phyloP scores from a whole-genome alignment of 1,140 invertebrate species.

The Pseudomyrmex gracilis region DNA sequence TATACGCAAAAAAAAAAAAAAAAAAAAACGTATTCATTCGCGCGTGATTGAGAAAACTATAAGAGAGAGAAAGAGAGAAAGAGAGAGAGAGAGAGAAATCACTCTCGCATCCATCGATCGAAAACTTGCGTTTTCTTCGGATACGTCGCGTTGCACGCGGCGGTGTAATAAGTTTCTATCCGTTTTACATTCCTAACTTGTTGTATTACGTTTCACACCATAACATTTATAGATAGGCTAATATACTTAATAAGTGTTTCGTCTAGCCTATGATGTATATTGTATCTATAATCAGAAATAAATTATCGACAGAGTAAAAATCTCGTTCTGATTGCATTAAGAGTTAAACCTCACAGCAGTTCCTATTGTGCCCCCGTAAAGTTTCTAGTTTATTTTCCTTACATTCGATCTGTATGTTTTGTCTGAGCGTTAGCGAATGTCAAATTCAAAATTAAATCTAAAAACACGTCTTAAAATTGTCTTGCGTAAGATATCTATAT shows the following conservation, averaged over 20 bases:
- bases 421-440: background rate
- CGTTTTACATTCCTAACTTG: slow-evolving; percentile 67
- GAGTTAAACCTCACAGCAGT: background rate
- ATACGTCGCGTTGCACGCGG: slow-evolving; percentile 52
- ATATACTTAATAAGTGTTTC: slow-evolving; percentile 81
- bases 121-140: slow-evolving; percentile 52
- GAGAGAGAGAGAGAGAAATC: slow-evolving; percentile 4
- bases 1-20: background rate
- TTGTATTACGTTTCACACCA: slow-evolving; percentile 68
- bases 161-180: slow-evolving; percentile 59
- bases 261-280: slow-evolving; percentile 83
- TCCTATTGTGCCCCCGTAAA: background rate
- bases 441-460: no score
- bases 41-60: background rate
- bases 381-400: no score
- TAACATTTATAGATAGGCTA: slow-evolving; percentile 79
- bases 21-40: slow-evolving; percentile 1
- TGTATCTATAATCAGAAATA: slow-evolving; percentile 83
- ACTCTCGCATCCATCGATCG: slow-evolving; percentile 52
- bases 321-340: background rate
- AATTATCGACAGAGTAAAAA: slow-evolving; percentile 77
- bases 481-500: no score
- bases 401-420: background rate
- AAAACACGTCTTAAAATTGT: no score
- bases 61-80: slow-evolving; percentile 3